Conservation (phyloP, 1,140 invertebrate species). For the Atta texana region DNA sequence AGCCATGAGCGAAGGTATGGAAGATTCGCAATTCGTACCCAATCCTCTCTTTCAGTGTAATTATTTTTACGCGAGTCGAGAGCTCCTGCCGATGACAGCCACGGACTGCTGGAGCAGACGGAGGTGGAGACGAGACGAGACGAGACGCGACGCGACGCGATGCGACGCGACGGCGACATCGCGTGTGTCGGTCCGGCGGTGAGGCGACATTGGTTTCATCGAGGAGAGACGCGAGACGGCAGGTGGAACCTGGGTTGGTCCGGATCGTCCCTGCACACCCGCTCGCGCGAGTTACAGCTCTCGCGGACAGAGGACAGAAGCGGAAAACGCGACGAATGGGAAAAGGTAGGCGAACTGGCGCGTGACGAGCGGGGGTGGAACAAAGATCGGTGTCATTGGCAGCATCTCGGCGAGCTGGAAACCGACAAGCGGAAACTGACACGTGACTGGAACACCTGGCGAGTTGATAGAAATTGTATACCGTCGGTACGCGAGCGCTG, state of each 20-base stretch:
- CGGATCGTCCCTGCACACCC: constrained; percentile 4
- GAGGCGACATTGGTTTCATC: constrained; percentile 63
- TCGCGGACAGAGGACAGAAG: constrained; percentile 25
- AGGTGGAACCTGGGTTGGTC: constrained; percentile 59
- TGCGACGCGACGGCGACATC: constrained; percentile 24
- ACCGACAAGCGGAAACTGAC: constrained; percentile 72
- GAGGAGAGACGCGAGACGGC: constrained; percentile 46
- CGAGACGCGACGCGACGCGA: background rate
- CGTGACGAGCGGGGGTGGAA: constrained; percentile 68
- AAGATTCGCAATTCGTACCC: constrained; percentile 52
- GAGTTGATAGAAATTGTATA: constrained; percentile 56
- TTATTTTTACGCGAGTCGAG: constrained; percentile 85
- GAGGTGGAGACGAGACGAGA: constrained; percentile 62
- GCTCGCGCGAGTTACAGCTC: constrained; percentile 41
- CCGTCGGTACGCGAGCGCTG: background rate
- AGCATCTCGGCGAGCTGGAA: constrained; percentile 78
- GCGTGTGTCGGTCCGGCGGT: constrained; percentile 63
- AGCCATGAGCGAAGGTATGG: constrained; percentile 57
- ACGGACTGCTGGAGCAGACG: constrained; percentile 70
- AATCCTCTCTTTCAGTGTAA: constrained; percentile 77
- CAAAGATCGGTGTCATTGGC: constrained; percentile 84
- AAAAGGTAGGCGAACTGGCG: constrained; percentile 45
- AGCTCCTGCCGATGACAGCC: constrained; percentile 83
- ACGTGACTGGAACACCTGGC: constrained; percentile 71
- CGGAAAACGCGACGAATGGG: constrained; percentile 61